Evolutionary conservation across 2,888 invertebrate genomes (phyloP), one percentile per base, ranked within the genome.

Genomic region (Cyaniris semiargus): DNA sequence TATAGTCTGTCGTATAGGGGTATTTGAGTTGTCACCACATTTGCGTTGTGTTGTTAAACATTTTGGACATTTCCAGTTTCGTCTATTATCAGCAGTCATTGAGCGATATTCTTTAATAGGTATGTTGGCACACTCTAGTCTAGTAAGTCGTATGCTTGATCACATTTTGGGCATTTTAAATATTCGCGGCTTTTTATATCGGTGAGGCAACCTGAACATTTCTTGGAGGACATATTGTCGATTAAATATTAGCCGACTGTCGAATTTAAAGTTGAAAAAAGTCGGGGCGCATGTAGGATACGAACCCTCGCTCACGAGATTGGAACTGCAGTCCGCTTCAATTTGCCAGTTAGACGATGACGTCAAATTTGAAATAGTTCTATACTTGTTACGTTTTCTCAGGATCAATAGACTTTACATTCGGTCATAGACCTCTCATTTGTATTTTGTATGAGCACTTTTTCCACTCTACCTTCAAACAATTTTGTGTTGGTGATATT

Each of bases 41-140:
- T 44, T 44, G 3, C 58, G 58, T n/a, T 58, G 58, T 58, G 58
- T 58, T 58, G 21, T 58, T n/a, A 58, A n/a, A n/a, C 58, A 58
- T 58, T 58, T 58, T n/a, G 58, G 21, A n/a, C 21, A 58, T 58
- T 58, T 70, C 70, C 70, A 70, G 70, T 70, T 70, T 23, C 27
- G 23, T 7, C 31, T 8, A 8, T 15, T 10, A 15, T 70, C 70
- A 4, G 31, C 31, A 7, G 70, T 70, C 70, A 70, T 70, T 3
- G 31, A 70, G 15, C 31, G 27, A 70, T 13, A 70, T 31, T 70
- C 70, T 70, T 70, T 70, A 4, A 4, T 7, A 15, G 27, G 1
- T 15, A 31, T 70, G 70, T 70, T 70, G 31, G 70, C 31, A n/a
- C 70, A 70, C 7, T 70, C 70, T n/a, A n/a, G n/a, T n/a, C n/a